A percentile compares a stretch with the other conserved stretches of the same genome.
Evolutionary conservation across 2,113 vertebrate species (phyloP).

Genomic region (Podilymbus podiceps): DNA sequence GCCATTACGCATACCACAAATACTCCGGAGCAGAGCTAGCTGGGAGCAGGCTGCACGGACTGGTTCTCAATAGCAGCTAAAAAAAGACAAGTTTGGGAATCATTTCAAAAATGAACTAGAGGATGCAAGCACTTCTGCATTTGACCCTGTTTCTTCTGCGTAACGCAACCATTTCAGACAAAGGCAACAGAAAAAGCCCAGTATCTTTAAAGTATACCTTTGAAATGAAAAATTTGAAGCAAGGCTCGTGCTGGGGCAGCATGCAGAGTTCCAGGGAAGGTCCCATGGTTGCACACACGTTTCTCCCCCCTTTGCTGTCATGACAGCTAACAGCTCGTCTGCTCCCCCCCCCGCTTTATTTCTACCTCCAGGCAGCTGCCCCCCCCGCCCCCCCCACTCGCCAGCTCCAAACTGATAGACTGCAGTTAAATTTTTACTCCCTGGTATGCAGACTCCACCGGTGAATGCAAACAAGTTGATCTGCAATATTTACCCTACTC

Average conservation of each 20-base stretch:
- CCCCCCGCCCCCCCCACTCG: too few species aligned
- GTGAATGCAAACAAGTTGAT: not conserved
- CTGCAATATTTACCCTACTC: not conserved
- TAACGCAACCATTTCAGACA: not conserved
- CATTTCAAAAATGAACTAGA: not conserved
- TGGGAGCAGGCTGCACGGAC: not conserved
- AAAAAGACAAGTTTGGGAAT: not conserved
- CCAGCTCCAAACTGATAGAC: not conserved
- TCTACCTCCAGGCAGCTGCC: not conserved
- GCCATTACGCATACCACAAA: not conserved
- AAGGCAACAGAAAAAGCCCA: not conserved
- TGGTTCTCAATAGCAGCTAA: not conserved
- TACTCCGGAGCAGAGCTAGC: not conserved
- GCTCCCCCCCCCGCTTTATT: not conserved
- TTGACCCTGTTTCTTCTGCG: not conserved
- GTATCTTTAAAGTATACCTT: not conserved
- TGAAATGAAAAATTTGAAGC: not conserved
- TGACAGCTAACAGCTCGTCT: not conserved
- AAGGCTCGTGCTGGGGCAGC: accelerated
- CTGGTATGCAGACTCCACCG: not conserved
- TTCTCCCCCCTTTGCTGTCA: not conserved
- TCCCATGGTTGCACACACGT: not conserved
- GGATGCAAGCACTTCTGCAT: not conserved
- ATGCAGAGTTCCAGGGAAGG: accelerated
- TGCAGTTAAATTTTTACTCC: not conserved